Evolutionary conservation across 2,888 invertebrate species (phyloP).

Genomic region (Amphipyra berbera): DNA sequence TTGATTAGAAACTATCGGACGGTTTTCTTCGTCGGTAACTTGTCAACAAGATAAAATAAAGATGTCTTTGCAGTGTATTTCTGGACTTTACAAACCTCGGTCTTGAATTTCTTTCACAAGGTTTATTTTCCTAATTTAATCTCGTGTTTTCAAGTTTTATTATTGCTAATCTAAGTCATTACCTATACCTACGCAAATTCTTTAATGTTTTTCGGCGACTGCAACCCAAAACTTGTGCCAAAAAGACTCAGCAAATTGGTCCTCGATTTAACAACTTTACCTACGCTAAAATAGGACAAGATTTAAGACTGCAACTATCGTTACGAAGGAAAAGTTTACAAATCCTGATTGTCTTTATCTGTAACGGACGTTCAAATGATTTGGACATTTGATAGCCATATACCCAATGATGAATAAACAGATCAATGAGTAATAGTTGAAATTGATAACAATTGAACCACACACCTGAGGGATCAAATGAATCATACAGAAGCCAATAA

Average conservation of each 20-base stretch:
- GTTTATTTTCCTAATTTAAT: too few species aligned
- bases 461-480: conserved; percentile 14
- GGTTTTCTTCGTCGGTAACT: not conserved
- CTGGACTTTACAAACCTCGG: too few species aligned
- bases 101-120: too few species aligned
- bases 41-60: not conserved
- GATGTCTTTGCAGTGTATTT: not conserved
- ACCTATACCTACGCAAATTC: too few species aligned
- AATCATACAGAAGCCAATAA: conserved; percentile 20
- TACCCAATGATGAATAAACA: not conserved
- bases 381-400: not conserved
- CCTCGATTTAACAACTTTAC: too few species aligned
- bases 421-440: not conserved
- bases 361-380: not conserved
- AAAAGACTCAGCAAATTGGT: too few species aligned
- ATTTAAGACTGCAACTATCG: not conserved
- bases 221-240: too few species aligned
- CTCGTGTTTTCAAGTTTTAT: too few species aligned
- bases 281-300: too few species aligned
- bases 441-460: conserved; percentile 5
- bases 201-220: too few species aligned
- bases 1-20: conserved; percentile 33
- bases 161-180: too few species aligned
- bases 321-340: conserved; percentile 10
- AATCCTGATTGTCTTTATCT: not conserved